These are phyloP conservation scores for Uria aalge DNA, from an alignment of 2,113 vertebrate species.

Conservation along the genomic window DNA sequence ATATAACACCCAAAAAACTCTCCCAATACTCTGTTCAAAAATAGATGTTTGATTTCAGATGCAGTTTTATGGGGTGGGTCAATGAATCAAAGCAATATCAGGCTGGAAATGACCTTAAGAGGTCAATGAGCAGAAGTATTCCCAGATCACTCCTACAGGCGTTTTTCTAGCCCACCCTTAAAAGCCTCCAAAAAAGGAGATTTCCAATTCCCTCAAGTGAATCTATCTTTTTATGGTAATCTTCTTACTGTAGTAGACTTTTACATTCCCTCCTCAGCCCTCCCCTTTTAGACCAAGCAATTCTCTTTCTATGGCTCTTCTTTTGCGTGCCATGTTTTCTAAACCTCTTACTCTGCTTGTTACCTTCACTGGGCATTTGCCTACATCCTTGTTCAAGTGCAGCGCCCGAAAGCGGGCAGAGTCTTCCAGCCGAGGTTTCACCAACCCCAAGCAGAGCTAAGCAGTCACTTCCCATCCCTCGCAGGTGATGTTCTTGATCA, in stretches of 20 bases:
- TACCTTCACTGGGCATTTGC: neutral
- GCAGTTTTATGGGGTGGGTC: neutral
- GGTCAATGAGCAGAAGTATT: neutral
- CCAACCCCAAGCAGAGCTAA: neutral
- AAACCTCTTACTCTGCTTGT: neutral
- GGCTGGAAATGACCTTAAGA: neutral
- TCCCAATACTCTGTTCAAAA: neutral
- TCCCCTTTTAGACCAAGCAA: neutral
- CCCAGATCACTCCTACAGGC: neutral
- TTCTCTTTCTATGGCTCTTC: neutral
- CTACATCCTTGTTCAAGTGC: neutral
- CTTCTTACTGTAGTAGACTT: neutral
- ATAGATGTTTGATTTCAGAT: neutral
- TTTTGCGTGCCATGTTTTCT: neutral
- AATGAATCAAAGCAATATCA: neutral
- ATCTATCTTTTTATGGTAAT: neutral
- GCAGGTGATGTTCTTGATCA: neutral
- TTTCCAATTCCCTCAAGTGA: neutral
- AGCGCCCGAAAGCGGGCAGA: neutral
- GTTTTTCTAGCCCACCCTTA: neutral
- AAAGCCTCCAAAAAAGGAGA: neutral
- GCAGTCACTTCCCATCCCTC: neutral
- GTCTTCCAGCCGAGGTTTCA: neutral
- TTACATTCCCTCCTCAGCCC: neutral
- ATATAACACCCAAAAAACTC: neutral